Conservation (phyloP, 2,797 vertebrate species). For the Odontamblyopus lacepedii region DNA sequence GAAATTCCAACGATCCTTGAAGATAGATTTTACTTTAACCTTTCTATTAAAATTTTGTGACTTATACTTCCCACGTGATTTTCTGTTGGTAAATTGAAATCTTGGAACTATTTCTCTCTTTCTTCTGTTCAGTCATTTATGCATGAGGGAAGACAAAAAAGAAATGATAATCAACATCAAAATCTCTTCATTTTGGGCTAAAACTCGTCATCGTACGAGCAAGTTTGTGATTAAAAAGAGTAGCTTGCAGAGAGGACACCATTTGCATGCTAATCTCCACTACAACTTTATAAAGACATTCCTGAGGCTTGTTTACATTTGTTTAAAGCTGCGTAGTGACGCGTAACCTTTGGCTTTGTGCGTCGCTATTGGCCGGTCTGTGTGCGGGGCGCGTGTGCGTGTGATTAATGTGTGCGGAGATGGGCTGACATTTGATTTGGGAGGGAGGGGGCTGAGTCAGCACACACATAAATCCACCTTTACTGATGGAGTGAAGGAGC, state of each 20-base stretch:
- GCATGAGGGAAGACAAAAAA: no score
- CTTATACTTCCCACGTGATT: background rate
- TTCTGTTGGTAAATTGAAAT: background rate
- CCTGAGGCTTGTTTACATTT: conserved; percentile 1
- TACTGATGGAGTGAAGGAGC: conserved; percentile 39
- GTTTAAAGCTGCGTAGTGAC: background rate
- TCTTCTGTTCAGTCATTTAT: background rate
- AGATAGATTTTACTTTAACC: background rate
- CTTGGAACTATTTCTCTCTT: background rate
- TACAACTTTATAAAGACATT: background rate
- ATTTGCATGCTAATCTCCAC: background rate
- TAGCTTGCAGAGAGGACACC: background rate
- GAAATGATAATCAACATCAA: background rate
- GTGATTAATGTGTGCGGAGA: conserved; percentile 74
- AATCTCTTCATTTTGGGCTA: background rate
- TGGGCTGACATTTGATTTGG: conserved; percentile 74
- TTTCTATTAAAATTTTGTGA: background rate
- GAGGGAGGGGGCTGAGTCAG: conserved; percentile 57
- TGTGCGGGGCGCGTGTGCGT: conserved; percentile 6
- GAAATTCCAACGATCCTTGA: background rate
- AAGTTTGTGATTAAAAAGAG: conserved; percentile 7
- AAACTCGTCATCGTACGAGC: background rate
- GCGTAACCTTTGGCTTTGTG: conserved; percentile 33
- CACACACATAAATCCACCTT: conserved; percentile 69
- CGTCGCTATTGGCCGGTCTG: conserved; percentile 5